Evolutionary conservation across 2,113 vertebrate species (phyloP), one percentile per base, ranked within the genome.

Genomic region (Rhinolophus ferrumequinum): DNA sequence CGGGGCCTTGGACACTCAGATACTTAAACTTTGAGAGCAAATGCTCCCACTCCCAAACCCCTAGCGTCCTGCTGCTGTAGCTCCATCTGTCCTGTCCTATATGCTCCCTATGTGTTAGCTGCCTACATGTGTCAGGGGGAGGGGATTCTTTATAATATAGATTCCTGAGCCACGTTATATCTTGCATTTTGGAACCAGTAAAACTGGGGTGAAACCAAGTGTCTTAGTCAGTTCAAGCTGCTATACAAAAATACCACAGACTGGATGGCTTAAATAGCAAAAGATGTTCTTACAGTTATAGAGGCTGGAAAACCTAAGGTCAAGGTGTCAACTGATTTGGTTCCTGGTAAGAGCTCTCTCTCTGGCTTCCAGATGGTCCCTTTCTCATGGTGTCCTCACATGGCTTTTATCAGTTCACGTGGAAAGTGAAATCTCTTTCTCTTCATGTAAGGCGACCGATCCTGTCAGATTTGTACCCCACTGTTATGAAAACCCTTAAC

Each of bases 51-150:
- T 38, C 24, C 30, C 38, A 35, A 70, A 21, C 3, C 21, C 28
- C 12, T 52, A 15, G 7, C 9, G 41, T 44, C 50, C n/a, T 26
- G 3, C 2, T 70, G 22, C 13, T n/a, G 0, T 50, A 22, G 35
- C 16, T 44, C 26, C 6, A 33, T 8, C 13, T n/a, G 2, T 22
- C 13, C 15, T 95, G 11, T 84, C 28, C 60, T 86, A 5, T 5
- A 18, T 9, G 26, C 7, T 66, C 26, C 0, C 22, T 6, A 16
- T 0, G 4, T 14, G 19, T 4, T 44, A 9, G n/a, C 47, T 89
- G 50, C 35, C 41, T 58, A 7, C 11, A 14, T 19, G 19, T 69
- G 18, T 19, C 26, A 18, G 11, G 24, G 19, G 0, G 3, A n/a
- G 9, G 24, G 24, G 15, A 26, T 76, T 85, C 56, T 56, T 50